Conservation (phyloP, 2,888 invertebrate species). For the Coenonympha glycerion region DNA sequence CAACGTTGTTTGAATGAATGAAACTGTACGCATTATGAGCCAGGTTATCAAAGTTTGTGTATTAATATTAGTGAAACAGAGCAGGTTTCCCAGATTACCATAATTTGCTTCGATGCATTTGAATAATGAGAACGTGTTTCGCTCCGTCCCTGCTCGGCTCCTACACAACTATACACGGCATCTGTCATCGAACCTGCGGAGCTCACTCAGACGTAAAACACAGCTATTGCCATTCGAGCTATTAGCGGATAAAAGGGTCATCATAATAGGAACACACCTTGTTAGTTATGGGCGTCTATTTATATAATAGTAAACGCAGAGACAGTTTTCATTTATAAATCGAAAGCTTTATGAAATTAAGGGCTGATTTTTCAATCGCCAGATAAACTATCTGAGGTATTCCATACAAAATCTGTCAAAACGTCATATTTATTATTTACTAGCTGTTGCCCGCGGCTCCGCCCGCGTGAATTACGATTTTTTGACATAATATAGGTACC, state of each 20-base stretch:
- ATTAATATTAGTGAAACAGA: slow-evolving; percentile 74
- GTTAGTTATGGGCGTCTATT: not conserved
- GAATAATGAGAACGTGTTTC: slow-evolving; percentile 73
- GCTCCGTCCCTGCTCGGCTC: slow-evolving; percentile 38
- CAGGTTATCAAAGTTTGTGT: slow-evolving; percentile 57
- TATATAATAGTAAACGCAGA: not conserved
- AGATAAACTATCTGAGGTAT: too few species aligned
- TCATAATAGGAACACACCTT: slow-evolving; percentile 3
- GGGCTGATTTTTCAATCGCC: too few species aligned
- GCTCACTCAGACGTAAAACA: slow-evolving; percentile 26
- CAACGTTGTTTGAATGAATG: not conserved
- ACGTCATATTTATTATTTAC: too few species aligned
- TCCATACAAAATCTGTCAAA: too few species aligned
- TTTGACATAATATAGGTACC: too few species aligned
- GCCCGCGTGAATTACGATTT: too few species aligned
- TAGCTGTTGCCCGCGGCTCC: too few species aligned
- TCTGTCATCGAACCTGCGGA: slow-evolving; percentile 24
- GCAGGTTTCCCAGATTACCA: slow-evolving; percentile 74
- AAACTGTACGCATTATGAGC: slow-evolving; percentile 22
- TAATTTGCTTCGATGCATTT: slow-evolving; percentile 76
- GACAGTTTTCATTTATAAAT: not conserved
- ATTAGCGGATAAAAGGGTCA: slow-evolving; percentile 14
- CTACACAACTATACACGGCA: slow-evolving; percentile 21
- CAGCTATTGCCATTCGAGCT: slow-evolving; percentile 11
- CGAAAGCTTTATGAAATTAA: too few species aligned